phyloP scores from a whole-genome alignment of 2,797 vertebrate genomes.

The Aulostomus chinensis region DNA sequence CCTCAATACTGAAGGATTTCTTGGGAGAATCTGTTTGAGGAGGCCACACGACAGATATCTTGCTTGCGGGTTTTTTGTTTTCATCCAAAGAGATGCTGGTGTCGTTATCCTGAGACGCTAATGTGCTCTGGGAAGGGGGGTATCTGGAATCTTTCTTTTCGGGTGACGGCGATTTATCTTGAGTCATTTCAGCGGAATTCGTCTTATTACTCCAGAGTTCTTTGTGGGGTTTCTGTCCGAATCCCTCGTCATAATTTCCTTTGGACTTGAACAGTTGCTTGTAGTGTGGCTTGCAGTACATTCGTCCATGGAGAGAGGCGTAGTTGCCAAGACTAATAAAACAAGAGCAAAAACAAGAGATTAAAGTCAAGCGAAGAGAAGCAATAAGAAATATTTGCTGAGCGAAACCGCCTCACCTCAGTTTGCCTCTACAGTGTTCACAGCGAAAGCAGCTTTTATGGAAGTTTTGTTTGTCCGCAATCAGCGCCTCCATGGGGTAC shows the following conservation, averaged over 20 bases:
- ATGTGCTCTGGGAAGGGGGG: conserved; percentile 38
- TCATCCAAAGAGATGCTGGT: conserved; percentile 62
- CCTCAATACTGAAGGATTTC: conserved; percentile 82
- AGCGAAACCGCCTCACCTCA: conserved; percentile 83
- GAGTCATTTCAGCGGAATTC: conserved; percentile 58
- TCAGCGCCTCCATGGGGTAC: conserved; percentile 95
- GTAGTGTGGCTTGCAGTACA: conserved; percentile 98
- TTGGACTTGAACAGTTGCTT: conserved; percentile 98
- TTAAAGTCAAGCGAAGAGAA: background rate
- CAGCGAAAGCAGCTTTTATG: conserved; percentile 98
- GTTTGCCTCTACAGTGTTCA: conserved; percentile 89
- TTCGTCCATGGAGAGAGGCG: conserved; percentile 97
- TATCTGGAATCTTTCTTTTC: conserved; percentile 68
- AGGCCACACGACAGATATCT: conserved; percentile 92
- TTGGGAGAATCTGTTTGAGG: conserved; percentile 83
- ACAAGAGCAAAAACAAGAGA: conserved; percentile 16
- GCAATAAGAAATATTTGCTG: background rate
- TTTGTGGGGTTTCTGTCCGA: conserved; percentile 95
- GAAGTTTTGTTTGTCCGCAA: conserved; percentile 95
- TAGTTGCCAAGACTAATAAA: conserved; percentile 93
- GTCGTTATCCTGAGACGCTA: conserved; percentile 31
- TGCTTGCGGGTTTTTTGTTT: conserved; percentile 81
- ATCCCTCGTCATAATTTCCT: conserved; percentile 99
- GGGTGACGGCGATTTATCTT: conserved; percentile 59
- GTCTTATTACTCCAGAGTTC: conserved; percentile 87